Base-by-base conservation (phyloP, 64 coral and sea anemone genomes). In the Trachythela sp. region DNA sequence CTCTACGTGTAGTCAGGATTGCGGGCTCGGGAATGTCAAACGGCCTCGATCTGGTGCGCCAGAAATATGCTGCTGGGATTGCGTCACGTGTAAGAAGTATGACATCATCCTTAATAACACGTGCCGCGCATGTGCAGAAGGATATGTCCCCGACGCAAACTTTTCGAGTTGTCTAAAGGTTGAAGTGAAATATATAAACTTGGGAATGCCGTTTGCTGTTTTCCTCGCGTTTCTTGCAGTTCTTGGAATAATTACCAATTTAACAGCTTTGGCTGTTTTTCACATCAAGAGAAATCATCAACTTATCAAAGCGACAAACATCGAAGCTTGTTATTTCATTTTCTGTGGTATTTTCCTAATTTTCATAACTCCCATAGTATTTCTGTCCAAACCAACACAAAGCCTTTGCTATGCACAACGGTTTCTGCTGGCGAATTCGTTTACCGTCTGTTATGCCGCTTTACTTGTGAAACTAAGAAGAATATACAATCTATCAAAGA, bases 391-490 rank as follows among this genome's bases (percentile, higher is more conserved):
- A 39, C 93, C 96, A 32, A 89, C 88, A 27, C 70, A 86, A 30
- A 36, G 93, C 27, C 45, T 87, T 0, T 99, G 96, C 51, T 33
- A 48, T 6, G 4, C 93, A 24, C 75, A 89, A 4, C 89, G 94
- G 11, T 99, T 90, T 54, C 56, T 91, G 0, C 88, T 89, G 8
- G 87, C 84, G 8, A 60, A 89, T 0, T 99, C 93, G 8, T 99
- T 91, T 37, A 93, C 93, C 0, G 45, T 89, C 0, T 93, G 91
- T 42, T 99, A 99, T 90, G 96, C 96, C 0, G 93, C 96, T 1
- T 70, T 99, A 8, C 70, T 99, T 4, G 94, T 99, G 83, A 94
- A 99, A 52, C 91, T 93, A 26, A 93, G 92, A 48, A 88, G 96
- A 40, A 99, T 99, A 38, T 91, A 95, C 34, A 88, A 91, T 1